These are phyloP conservation scores for Egretta garzetta DNA, from an alignment of 2,113 vertebrate genomes.

Conservation along the genomic window DNA sequence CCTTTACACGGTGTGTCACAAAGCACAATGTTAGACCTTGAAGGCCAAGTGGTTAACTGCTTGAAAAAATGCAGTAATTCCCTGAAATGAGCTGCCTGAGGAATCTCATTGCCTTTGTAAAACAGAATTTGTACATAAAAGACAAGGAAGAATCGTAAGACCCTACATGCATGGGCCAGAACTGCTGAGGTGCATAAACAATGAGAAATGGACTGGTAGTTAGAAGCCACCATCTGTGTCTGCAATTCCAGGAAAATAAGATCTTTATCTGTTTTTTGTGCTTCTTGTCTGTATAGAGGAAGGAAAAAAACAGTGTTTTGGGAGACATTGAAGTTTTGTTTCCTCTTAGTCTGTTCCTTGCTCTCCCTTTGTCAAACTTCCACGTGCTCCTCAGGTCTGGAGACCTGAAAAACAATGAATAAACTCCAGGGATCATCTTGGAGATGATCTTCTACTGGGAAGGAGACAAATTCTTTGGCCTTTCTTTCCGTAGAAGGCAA, in stretches of 20 bases:
- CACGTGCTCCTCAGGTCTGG: not conserved
- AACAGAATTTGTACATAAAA: not conserved
- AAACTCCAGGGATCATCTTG: not conserved
- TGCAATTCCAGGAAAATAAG: not conserved
- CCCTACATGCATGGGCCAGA: not conserved
- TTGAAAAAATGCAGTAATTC: slow-evolving; percentile 4
- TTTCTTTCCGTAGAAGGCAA: not conserved
- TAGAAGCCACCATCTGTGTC: not conserved
- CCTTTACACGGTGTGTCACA: not conserved
- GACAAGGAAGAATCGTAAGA: not conserved
- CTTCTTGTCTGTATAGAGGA: not conserved
- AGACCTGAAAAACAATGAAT: not conserved
- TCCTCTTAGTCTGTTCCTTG: not conserved
- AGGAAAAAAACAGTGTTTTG: not conserved
- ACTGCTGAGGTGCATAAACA: not conserved
- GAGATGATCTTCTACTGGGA: not conserved
- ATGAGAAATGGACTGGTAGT: not conserved
- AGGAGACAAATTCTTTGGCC: not conserved
- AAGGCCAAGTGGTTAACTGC: not conserved
- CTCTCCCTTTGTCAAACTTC: not conserved
- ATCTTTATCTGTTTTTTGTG: too few species aligned
- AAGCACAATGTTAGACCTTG: not conserved
- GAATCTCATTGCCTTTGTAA: not conserved
- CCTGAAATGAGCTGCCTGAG: not conserved
- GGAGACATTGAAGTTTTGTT: not conserved